Evolutionary conservation across 2,113 vertebrate genomes (phyloP).

Genomic region (Tragelaphus buxtoni): DNA sequence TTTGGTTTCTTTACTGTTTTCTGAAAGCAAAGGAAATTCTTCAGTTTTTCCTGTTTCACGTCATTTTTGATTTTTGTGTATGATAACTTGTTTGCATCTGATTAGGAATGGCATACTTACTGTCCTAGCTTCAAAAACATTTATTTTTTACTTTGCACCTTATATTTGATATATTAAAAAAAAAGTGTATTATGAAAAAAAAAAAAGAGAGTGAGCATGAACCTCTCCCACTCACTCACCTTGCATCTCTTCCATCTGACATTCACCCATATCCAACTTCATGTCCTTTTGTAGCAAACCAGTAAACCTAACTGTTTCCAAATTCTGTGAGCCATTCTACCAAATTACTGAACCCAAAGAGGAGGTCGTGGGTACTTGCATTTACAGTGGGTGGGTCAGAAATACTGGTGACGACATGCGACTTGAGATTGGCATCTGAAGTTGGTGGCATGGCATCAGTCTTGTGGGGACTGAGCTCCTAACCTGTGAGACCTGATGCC

Average conservation of each 20-base stretch:
- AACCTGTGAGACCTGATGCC: not conserved
- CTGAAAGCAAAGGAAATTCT: no score
- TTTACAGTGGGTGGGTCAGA: not conserved
- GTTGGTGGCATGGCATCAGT: not conserved
- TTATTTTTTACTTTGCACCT: no score
- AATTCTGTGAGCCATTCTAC: not conserved
- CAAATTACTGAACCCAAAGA: not conserved
- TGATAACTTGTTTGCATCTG: no score
- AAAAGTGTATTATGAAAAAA: no score
- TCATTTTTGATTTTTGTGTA: no score
- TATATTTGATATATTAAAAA: no score
- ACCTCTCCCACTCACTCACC: not conserved
- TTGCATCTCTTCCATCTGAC: not conserved
- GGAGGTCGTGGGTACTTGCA: not conserved
- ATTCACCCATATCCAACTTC: not conserved
- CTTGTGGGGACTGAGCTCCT: not conserved
- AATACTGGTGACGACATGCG: not conserved
- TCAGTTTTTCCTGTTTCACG: no score
- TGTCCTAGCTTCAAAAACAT: no score
- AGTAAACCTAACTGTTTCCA: not conserved
- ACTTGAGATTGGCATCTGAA: not conserved
- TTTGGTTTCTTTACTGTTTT: no score
- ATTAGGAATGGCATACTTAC: no score
- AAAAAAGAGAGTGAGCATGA: no score
- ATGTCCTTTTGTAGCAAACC: not conserved